phyloP scores from a whole-genome alignment of 2,797 vertebrate genomes.

The Gymnoscopelus microlampas region DNA sequence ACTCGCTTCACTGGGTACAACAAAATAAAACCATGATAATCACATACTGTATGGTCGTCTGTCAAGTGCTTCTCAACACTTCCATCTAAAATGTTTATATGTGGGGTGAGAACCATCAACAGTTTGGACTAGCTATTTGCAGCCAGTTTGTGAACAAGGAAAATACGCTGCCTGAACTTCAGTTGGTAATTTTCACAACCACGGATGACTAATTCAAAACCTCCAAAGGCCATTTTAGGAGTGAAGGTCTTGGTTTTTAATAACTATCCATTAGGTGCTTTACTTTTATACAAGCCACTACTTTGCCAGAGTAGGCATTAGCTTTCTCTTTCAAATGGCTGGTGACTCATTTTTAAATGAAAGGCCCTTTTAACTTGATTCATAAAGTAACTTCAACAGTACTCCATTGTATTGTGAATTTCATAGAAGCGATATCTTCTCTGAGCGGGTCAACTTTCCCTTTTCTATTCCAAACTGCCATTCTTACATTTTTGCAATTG shows the following conservation, averaged over 20 bases:
- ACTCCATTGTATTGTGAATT: too few relatives aligned
- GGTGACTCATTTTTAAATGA: constrained; percentile 29
- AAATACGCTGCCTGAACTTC: background rate
- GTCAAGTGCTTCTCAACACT: constrained; percentile 37
- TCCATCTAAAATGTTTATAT: constrained; percentile 32
- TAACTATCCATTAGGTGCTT: constrained; percentile 16
- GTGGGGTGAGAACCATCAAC: background rate
- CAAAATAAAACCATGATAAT: constrained; percentile 21
- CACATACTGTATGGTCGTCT: constrained; percentile 7
- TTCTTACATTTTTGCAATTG: too few relatives aligned
- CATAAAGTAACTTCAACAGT: too few relatives aligned
- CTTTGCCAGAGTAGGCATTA: constrained; percentile 45
- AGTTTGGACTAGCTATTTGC: background rate
- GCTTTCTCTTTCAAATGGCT: constrained; percentile 26
- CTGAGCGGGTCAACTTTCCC: too few relatives aligned
- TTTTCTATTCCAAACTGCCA: too few relatives aligned
- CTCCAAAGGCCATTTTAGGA: constrained; percentile 16
- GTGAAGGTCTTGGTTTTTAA: constrained; percentile 12
- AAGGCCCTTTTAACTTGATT: constrained; percentile 11
- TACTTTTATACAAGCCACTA: constrained; percentile 40
- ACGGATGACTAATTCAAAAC: constrained; percentile 21
- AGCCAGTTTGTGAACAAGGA: background rate
- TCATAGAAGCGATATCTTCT: too few relatives aligned
- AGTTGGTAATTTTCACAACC: constrained; percentile 19
- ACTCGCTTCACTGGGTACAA: constrained; percentile 8